Conservation (phyloP, 2,113 vertebrate genomes). For the Phylloscopus trochiloides region DNA sequence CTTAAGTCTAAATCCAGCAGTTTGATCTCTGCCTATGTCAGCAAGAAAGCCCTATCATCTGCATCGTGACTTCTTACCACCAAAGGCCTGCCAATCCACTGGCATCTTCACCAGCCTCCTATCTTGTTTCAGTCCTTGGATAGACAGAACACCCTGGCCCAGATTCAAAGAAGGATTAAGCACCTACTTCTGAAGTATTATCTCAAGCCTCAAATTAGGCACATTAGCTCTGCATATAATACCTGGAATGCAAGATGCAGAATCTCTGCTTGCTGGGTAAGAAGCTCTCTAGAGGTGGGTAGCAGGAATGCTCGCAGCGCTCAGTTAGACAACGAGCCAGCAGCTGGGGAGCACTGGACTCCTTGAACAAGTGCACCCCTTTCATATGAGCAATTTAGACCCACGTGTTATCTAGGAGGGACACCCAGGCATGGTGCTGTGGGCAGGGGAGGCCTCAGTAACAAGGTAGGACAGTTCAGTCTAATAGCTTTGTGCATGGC, state of each 20-base stretch:
- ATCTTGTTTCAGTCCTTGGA: slow-evolving; percentile 39
- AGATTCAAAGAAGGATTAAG: slow-evolving; percentile 59
- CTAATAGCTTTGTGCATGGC: not conserved
- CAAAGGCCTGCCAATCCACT: slow-evolving; percentile 7
- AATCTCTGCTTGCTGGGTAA: not conserved
- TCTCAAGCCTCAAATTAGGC: slow-evolving; percentile 57
- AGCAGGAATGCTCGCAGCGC: not conserved
- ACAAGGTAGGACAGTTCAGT: not conserved
- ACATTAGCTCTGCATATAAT: slow-evolving; percentile 29
- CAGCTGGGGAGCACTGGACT: not conserved
- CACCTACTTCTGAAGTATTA: slow-evolving; percentile 57
- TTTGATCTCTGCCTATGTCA: slow-evolving; percentile 47
- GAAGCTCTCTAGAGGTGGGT: not conserved
- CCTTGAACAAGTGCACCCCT: not conserved
- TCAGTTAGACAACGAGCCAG: not conserved
- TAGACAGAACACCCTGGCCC: slow-evolving; percentile 27
- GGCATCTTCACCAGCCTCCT: not conserved
- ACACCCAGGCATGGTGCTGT: not conserved
- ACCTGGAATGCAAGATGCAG: not conserved
- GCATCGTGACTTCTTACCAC: not conserved
- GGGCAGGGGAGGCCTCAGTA: not conserved
- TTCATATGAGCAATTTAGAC: not conserved
- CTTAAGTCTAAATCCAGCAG: slow-evolving; percentile 34
- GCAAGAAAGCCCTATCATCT: slow-evolving; percentile 3
- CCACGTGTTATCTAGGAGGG: not conserved